Evolutionary conservation across 2,113 vertebrate species (phyloP).

Genomic region (Pterocles gutturalis): DNA sequence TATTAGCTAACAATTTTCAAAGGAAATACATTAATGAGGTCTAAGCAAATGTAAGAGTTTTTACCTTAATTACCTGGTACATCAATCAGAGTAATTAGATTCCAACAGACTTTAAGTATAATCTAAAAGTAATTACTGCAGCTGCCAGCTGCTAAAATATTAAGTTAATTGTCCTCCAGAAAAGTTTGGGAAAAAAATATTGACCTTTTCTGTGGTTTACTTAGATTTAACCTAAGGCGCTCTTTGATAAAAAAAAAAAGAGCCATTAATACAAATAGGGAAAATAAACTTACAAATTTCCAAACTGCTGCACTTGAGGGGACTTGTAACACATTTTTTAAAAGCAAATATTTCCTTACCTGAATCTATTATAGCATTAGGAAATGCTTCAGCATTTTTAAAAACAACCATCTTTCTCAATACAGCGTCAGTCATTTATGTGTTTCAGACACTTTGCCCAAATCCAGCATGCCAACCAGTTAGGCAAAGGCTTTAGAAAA

Average conservation of each 20-base stretch:
- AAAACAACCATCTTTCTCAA: background rate
- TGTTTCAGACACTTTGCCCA: background rate
- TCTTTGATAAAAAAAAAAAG: background rate
- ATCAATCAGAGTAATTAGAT: constrained; percentile 77
- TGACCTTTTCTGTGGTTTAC: constrained; percentile 24
- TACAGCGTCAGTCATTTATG: background rate
- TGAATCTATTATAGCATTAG: background rate
- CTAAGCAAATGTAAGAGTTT: constrained; percentile 66
- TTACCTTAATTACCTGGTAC: constrained; percentile 74
- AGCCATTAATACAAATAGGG: background rate
- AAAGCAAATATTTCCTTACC: background rate
- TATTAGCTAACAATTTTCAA: constrained; percentile 71
- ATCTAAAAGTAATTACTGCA: constrained; percentile 71
- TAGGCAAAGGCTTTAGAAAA: background rate
- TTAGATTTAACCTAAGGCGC: background rate
- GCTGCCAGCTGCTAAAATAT: constrained; percentile 72
- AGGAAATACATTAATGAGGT: constrained; percentile 73
- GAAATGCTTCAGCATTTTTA: background rate
- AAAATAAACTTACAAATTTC: background rate
- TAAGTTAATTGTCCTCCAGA: constrained; percentile 20
- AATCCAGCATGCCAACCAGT: background rate
- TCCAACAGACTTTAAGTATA: constrained; percentile 67
- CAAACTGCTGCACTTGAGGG: background rate
- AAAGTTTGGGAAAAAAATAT: constrained; percentile 39
- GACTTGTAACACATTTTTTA: background rate